phyloP scores from a whole-genome alignment of 2,797 vertebrate species.

The Pseudomugil gertrudae region DNA sequence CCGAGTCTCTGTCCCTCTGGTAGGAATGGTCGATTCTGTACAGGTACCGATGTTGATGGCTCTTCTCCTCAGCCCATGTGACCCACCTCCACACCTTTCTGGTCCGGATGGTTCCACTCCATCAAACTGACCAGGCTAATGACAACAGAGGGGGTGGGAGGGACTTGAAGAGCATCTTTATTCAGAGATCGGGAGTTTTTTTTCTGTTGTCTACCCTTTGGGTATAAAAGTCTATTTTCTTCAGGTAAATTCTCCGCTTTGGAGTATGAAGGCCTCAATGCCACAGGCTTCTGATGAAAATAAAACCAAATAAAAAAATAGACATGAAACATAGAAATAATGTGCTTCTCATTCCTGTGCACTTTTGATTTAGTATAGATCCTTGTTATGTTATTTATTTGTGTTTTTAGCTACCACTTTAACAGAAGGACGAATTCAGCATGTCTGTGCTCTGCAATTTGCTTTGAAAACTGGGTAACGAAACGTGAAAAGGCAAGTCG shows the following conservation, averaged over 20 bases:
- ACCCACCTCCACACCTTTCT: conserved; percentile 42
- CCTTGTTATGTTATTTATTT: conserved; percentile 54
- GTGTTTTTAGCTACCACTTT: conserved; percentile 62
- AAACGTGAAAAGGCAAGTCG: conserved; percentile 71
- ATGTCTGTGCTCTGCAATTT: conserved; percentile 63
- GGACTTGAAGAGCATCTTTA: conserved; percentile 72
- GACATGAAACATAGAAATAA: conserved; percentile 58
- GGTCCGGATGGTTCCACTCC: conserved; percentile 46
- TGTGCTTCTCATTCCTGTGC: conserved; percentile 78
- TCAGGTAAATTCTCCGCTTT: conserved; percentile 69
- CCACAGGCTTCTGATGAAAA: conserved; percentile 73
- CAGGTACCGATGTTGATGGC: conserved; percentile 74
- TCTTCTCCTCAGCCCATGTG: conserved; percentile 66
- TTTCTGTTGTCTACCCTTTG: conserved; percentile 57
- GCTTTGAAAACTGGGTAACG: conserved; percentile 39
- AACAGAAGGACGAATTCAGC: conserved; percentile 67
- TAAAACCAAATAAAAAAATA: conserved; percentile 40
- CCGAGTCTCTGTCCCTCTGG: conserved; percentile 74
- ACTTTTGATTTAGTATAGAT: conserved; percentile 66
- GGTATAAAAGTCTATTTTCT: conserved; percentile 76
- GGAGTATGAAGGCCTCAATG: conserved; percentile 81
- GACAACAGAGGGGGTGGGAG: conserved; percentile 64
- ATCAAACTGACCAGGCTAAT: conserved; percentile 38
- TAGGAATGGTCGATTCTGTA: conserved; percentile 85
- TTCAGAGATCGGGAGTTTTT: conserved; percentile 66